Evolutionary conservation across 30 jellyfish, hydroid and myxozoan species (phyloP), one percentile per base, ranked within the genome.

Genomic region (Aurelia coerulea): DNA sequence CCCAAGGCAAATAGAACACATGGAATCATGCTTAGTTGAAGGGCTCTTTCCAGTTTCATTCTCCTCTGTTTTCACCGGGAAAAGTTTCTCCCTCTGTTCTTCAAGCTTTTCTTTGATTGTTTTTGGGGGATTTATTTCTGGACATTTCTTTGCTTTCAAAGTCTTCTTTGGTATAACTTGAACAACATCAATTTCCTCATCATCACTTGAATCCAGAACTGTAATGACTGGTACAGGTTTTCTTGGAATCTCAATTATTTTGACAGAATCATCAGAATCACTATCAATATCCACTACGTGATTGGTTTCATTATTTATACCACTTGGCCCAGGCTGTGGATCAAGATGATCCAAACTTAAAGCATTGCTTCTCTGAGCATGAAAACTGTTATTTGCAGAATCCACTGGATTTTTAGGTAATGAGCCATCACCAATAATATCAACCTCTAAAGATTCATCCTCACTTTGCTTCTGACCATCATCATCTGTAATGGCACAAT

Each of bases 1-100:
- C 18, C 98, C 97, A 11, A 95, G 89, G 56, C 99, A 95, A 50
- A 95, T 80, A 10, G 99, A 76, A 72, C 99, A 95, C 17, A 85
- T 90, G 18, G 53, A 16, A 39, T 95, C 99, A 56, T 95, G 90
- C 78, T 84, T 74, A 60, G 79, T 89, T 31, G 88, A 68, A 37
- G 90, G 79, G 17, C 80, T 81, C 29, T 66, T 42, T 4, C 62
- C 72, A 14, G 52, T 60, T 35, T 59, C 65, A 3, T 68, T 68
- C 14, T 69, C 69, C 34, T 89, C 97, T 53, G 83, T 29, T 50
- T 83, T 79, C 53, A 65, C 90, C 8, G 88, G 86, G 68, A 86
- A 76, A 42, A 75, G 42, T 29, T 67, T 56, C 9, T 54, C 49
- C 39, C 77, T 81, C 10, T 77, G 85, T 76, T 77, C 89, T 60